A percentile compares a stretch with the other conserved stretches of the same genome.
phyloP scores from a whole-genome alignment of 2,113 vertebrate species.

The Leptosomus discolor region DNA sequence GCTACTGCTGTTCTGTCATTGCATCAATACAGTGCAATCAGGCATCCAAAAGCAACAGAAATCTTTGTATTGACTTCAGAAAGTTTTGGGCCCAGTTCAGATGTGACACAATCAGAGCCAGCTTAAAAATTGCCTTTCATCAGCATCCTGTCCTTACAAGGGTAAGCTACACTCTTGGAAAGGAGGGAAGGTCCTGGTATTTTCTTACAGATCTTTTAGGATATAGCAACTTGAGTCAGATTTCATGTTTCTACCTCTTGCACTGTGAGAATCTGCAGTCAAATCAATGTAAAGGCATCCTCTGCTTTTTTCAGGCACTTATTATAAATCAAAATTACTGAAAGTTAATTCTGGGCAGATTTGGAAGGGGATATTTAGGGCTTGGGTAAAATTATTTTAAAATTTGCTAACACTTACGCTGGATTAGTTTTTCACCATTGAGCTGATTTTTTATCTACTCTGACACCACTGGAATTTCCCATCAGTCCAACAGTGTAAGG shows the following conservation, averaged over 20 bases:
- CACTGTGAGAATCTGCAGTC: not conserved
- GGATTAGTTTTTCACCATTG: not conserved
- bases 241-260: not conserved
- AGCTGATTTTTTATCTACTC: not conserved
- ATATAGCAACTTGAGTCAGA: not conserved
- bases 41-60: not conserved
- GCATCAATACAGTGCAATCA: not conserved
- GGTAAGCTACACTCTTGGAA: accelerated
- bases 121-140: not conserved
- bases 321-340: not conserved
- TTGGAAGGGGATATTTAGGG: not conserved
- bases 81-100: not conserved
- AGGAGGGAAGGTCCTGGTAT: not conserved
- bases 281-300: not conserved
- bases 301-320: not conserved
- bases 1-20: not conserved
- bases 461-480: not conserved
- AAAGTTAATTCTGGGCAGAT: not conserved
- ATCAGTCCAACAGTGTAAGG: not conserved
- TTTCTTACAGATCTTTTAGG: not conserved
- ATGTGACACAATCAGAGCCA: not conserved
- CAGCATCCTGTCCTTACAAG: not conserved
- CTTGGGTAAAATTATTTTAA: not conserved
- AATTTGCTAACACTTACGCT: not conserved
- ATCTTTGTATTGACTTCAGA: not conserved